Evolutionary conservation across 2,888 invertebrate species (phyloP).

Genomic region (Tinea trinotella): DNA sequence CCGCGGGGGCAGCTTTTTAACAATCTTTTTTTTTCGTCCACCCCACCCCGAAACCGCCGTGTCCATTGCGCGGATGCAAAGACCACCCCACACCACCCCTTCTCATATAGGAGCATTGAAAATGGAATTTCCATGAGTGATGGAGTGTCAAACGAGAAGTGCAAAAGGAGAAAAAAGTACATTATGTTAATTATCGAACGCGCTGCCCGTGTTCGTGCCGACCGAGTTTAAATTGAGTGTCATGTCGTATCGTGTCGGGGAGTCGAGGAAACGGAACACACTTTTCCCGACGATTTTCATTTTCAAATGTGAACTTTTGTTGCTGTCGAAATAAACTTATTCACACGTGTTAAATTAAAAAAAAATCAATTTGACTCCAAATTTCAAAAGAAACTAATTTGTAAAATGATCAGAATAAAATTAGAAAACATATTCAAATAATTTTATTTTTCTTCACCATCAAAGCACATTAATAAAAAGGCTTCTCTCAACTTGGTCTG

Average conservation of each 20-base stretch:
- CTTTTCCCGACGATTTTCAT: slow-evolving; percentile 28
- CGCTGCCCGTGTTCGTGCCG: slow-evolving; percentile 32
- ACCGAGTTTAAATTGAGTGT: slow-evolving; percentile 67
- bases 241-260: slow-evolving; percentile 46
- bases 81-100: slow-evolving; percentile 59
- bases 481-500: not conserved
- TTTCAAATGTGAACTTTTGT: not conserved
- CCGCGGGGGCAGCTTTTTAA: slow-evolving; percentile 67
- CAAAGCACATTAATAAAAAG: no score
- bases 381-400: no score
- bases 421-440: no score
- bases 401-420: no score
- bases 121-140: slow-evolving; percentile 74
- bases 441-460: no score
- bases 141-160: slow-evolving; percentile 72
- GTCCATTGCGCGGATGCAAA: slow-evolving; percentile 71
- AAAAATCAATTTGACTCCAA: not conserved
- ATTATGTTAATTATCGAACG: slow-evolving; percentile 72
- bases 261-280: slow-evolving; percentile 35
- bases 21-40: slow-evolving; percentile 67
- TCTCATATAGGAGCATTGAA: slow-evolving; percentile 67
- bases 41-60: slow-evolving; percentile 65
- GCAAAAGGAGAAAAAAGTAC: slow-evolving; percentile 68
- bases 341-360: not conserved
- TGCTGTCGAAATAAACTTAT: slow-evolving; percentile 8